A percentile compares a stretch with the other conserved stretches of the same genome.
Evolutionary conservation across 2,113 vertebrate genomes (phyloP).

Genomic region (Planiliza haematocheilus): DNA sequence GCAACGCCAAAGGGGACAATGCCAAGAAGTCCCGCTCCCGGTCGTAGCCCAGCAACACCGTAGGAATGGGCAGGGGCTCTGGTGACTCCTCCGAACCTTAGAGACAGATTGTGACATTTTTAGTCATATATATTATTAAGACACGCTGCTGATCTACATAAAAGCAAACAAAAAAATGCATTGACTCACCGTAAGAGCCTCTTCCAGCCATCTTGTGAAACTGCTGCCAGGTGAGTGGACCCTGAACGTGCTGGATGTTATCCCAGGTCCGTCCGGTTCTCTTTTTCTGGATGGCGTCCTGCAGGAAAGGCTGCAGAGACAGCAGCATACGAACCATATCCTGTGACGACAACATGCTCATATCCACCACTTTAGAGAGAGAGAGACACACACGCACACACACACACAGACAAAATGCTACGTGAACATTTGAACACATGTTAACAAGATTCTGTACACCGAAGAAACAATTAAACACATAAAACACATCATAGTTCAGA

Average conservation of each 20-base stretch:
- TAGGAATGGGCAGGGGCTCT: conserved; percentile 94
- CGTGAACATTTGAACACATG: conserved; percentile 30
- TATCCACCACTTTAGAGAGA: conserved; percentile 87
- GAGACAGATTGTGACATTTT: not conserved
- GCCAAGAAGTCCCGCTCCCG: conserved; percentile 96
- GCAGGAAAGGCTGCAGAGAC: conserved; percentile 96
- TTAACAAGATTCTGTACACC: conserved; percentile 45
- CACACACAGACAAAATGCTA: conserved; percentile 27
- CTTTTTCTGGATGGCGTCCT: conserved; percentile 99
- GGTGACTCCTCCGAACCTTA: conserved; percentile 96
- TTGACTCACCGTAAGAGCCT: conserved; percentile 91
- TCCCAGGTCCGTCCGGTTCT: conserved; percentile 97
- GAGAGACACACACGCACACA: conserved; percentile 29
- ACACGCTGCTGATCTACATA: not conserved
- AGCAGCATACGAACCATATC: conserved; percentile 97
- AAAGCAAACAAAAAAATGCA: not conserved
- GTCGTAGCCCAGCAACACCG: conserved; percentile 95
- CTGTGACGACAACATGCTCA: conserved; percentile 96
- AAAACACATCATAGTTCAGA: conserved; percentile 31
- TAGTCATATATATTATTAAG: not conserved
- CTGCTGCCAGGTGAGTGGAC: conserved; percentile 98
- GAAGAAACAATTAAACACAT: conserved; percentile 46
- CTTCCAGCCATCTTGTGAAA: conserved; percentile 99
- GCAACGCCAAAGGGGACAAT: conserved; percentile 93
- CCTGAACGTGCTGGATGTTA: conserved; percentile 98